phyloP scores from a whole-genome alignment of 2,113 vertebrate species.

The Eptesicus fuscus region DNA sequence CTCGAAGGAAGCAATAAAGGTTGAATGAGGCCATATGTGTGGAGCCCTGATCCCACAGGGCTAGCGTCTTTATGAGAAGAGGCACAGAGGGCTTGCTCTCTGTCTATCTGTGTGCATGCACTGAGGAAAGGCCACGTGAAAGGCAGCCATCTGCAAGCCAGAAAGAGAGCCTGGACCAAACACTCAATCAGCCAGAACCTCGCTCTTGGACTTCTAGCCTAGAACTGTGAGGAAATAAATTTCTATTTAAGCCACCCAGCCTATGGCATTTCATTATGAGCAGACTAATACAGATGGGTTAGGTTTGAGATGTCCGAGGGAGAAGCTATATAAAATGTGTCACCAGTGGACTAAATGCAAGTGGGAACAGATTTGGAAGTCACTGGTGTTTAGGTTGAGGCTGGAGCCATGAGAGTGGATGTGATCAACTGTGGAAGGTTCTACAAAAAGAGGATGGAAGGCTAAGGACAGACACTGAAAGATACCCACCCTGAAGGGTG shows the following conservation, averaged over 20 bases:
- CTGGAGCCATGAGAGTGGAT: neutral
- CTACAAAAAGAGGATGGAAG: neutral
- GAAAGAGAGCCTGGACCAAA: neutral
- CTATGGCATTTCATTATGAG: neutral
- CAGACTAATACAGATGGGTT: neutral
- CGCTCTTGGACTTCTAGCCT: neutral
- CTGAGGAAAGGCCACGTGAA: neutral
- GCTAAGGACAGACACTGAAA: neutral
- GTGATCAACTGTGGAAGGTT: neutral
- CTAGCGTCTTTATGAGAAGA: neutral
- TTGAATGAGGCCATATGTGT: neutral
- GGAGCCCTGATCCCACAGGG: neutral
- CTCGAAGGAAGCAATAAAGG: neutral
- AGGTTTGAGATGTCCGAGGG: neutral
- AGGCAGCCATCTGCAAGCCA: neutral
- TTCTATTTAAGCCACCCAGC: neutral
- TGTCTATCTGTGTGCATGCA: accelerated
- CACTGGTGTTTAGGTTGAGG: neutral
- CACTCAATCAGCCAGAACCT: neutral
- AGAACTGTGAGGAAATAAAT: neutral
- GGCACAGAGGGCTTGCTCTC: neutral
- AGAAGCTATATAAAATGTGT: neutral
- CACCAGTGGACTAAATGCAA: neutral
- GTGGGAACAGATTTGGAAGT: neutral
- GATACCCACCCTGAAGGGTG: neutral